These are phyloP conservation scores for Kryphioiulus occultus DNA, from an alignment of 2,888 invertebrate genomes.

Conservation along the genomic window DNA sequence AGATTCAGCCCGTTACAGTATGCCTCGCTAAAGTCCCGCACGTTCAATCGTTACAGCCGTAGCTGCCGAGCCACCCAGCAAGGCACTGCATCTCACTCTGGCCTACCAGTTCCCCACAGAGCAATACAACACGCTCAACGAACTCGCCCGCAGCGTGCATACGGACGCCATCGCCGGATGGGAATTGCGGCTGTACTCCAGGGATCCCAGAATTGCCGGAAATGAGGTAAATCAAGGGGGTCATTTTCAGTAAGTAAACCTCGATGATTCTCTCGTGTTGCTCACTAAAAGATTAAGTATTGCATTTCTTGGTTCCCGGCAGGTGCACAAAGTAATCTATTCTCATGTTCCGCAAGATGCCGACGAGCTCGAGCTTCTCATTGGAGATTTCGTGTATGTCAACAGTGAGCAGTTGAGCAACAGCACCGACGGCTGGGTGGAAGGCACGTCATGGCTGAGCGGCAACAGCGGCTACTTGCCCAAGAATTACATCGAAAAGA, in stretches of 20 bases:
- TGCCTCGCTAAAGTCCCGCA: background rate
- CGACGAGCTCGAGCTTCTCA: slow-evolving; percentile 84
- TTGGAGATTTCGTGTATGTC: slow-evolving; percentile 86
- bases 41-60: slow-evolving; percentile 18
- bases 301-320: slow-evolving; percentile 49
- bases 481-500: slow-evolving; percentile 80
- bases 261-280: too few species aligned
- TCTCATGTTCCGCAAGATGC: slow-evolving; percentile 77
- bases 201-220: slow-evolving; percentile 78
- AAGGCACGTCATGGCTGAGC: slow-evolving; percentile 83
- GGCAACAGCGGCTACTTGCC: slow-evolving; percentile 82
- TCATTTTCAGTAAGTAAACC: too few species aligned
- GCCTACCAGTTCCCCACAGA: slow-evolving; percentile 84
- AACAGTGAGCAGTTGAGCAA: slow-evolving; percentile 75
- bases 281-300: too few species aligned
- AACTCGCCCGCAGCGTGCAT: slow-evolving; percentile 76
- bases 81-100: slow-evolving; percentile 85
- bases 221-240: slow-evolving; percentile 72
- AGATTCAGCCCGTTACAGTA: too few species aligned
- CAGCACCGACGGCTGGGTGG: slow-evolving; percentile 86
- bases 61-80: slow-evolving; percentile 75
- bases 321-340: slow-evolving; percentile 82
- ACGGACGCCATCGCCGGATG: slow-evolving; percentile 74
- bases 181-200: slow-evolving; percentile 87
- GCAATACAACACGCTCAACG: slow-evolving; percentile 75